These are phyloP conservation scores for Jaculus jaculus DNA, from an alignment of 2,113 vertebrate species.

Conservation along the genomic window DNA sequence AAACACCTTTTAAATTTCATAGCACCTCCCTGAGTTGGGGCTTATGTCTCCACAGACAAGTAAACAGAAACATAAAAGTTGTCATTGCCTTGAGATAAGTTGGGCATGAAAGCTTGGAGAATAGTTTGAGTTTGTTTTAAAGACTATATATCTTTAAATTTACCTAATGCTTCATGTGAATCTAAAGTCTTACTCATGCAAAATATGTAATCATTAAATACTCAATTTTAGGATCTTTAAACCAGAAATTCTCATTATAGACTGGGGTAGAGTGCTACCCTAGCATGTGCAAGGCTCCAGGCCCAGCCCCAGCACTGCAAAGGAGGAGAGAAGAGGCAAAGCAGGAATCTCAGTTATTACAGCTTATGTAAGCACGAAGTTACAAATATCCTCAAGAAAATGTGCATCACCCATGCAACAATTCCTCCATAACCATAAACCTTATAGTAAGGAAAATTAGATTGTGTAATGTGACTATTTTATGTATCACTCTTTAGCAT, in stretches of 20 bases:
- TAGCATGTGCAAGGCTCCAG: background rate
- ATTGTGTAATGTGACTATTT: constrained; percentile 6
- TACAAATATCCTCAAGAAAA: constrained; percentile 12
- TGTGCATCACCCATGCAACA: background rate
- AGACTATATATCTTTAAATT: background rate
- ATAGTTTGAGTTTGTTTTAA: background rate
- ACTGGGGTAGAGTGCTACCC: background rate
- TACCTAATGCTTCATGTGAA: background rate
- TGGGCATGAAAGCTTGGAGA: background rate
- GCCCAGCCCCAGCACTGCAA: background rate
- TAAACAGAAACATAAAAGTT: background rate
- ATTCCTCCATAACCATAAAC: background rate
- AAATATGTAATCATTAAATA: background rate
- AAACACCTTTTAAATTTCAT: background rate
- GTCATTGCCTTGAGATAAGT: background rate
- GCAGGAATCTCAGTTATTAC: background rate
- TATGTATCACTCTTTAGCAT: background rate
- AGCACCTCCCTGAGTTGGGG: background rate
- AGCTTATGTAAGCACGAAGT: constrained; percentile 19
- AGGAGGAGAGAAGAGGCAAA: background rate
- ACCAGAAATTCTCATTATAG: background rate
- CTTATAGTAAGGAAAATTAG: constrained; percentile 46
- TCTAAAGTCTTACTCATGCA: constrained; percentile 1
- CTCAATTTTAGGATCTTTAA: constrained; percentile 18
- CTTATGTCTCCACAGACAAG: background rate